phyloP scores from a whole-genome alignment of 2,113 vertebrate species.

The Aviceda subcristata region DNA sequence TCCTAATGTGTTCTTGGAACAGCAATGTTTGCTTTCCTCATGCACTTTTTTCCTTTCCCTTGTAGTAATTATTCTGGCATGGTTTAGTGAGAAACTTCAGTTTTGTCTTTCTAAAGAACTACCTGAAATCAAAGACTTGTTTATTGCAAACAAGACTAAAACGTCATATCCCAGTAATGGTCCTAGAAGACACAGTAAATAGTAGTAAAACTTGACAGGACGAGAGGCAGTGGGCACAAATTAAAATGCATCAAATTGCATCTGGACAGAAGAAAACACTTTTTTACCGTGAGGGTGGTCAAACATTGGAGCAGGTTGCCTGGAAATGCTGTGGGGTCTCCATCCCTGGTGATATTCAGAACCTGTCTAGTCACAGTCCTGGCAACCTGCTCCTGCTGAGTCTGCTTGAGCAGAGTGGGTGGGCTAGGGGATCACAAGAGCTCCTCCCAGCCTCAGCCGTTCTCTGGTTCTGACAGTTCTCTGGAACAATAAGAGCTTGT shows the following conservation, averaged over 20 bases:
- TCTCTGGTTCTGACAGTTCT: not conserved
- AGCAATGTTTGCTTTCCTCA: not conserved
- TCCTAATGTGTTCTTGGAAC: not conserved
- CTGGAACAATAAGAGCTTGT: not conserved
- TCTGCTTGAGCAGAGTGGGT: not conserved
- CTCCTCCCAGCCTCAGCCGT: not conserved
- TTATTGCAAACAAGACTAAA: not conserved
- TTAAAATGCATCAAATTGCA: not conserved
- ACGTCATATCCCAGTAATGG: not conserved
- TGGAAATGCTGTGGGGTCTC: not conserved
- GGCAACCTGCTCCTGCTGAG: not conserved
- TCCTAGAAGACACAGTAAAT: not conserved
- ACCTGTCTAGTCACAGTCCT: not conserved
- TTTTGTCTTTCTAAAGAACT: not conserved
- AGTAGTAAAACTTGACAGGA: not conserved
- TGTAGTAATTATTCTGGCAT: not conserved
- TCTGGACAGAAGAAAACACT: not conserved
- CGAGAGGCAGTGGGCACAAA: not conserved
- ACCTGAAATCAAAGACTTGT: not conserved
- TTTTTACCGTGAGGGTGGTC: not conserved
- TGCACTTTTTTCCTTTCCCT: not conserved
- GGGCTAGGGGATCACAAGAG: not conserved
- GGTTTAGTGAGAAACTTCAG: not conserved
- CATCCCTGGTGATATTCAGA: not conserved
- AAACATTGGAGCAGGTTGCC: not conserved